Base-by-base conservation (phyloP, 2,888 invertebrate genomes). In the Mellilla xanthometata region DNA sequence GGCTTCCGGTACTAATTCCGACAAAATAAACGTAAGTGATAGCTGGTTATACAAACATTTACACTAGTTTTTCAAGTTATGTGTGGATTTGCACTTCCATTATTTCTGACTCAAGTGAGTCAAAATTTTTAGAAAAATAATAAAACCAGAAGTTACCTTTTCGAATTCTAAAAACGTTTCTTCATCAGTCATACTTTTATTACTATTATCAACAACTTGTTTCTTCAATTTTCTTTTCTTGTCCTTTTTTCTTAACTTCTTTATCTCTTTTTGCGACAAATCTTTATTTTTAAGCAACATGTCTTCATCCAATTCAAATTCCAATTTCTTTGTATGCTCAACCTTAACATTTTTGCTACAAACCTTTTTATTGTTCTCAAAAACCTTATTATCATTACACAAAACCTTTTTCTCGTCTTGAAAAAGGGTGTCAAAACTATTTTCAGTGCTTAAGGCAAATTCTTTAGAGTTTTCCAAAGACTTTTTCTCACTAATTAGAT, bases 401-500 rank as follows among this genome's bases (percentile, higher is more conserved):
- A n/a, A n/a, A n/a, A n/a, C n/a, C n/a, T n/a, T n/a, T n/a, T n/a
- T n/a, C n/a, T n/a, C n/a, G n/a, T n/a, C n/a, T n/a, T n/a, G n/a
- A n/a, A n/a, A n/a, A n/a, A n/a, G n/a, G n/a, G n/a, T n/a, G n/a
- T n/a, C n/a, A n/a, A n/a, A n/a, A n/a, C n/a, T n/a, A n/a, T n/a
- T n/a, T n/a, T n/a, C n/a, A n/a, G n/a, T n/a, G n/a, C n/a, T n/a
- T n/a, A n/a, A n/a, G n/a, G n/a, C 7, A 41, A 43, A 49, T 65
- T 56, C 13, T 60, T 43, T 58, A 56, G 36, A 58, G 42, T 66
- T 10, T 54, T 65, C 31, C 54, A 60, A 33, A 56, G 7, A 49
- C 11, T 12, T 34, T 39, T 10, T 6, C 13, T 39, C 8, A 2
- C 4, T 40, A 39, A 22, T 30, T 19, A 53, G 38, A 2, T 56